phyloP scores from a whole-genome alignment of 2,113 vertebrate species.

The Cheilinus undulatus region DNA sequence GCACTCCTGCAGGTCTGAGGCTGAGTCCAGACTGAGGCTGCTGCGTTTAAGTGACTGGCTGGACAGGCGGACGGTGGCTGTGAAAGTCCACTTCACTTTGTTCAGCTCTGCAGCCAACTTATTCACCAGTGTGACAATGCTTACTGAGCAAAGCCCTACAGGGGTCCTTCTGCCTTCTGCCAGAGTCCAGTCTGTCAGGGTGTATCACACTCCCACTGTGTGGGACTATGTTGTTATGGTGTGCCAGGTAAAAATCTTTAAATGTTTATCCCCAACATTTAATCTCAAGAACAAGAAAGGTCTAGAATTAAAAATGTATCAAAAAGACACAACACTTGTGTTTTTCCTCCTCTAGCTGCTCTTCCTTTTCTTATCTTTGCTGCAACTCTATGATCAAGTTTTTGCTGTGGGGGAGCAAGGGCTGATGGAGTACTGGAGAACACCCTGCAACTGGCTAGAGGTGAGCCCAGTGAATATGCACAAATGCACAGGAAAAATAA shows the following conservation, averaged over 20 bases:
- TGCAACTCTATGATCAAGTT: constrained; percentile 77
- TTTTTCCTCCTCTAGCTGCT: constrained; percentile 73
- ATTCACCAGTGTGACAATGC: constrained; percentile 79
- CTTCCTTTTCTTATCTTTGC: constrained; percentile 79
- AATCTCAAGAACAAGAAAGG: not conserved
- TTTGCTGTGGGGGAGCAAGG: constrained; percentile 67
- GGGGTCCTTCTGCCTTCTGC: constrained; percentile 64
- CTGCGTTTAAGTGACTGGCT: constrained; percentile 75
- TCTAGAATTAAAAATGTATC: not conserved
- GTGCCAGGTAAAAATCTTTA: constrained; percentile 79
- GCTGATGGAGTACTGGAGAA: constrained; percentile 69
- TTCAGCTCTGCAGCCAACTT: constrained; percentile 78
- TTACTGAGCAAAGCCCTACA: constrained; percentile 28
- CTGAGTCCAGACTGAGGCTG: constrained; percentile 54
- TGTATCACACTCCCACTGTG: constrained; percentile 52
- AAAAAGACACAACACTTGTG: not conserved
- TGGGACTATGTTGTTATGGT: constrained; percentile 62
- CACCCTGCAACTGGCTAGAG: constrained; percentile 81
- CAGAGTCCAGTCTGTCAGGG: constrained; percentile 71
- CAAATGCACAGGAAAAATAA: not conserved
- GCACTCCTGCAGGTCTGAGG: constrained; percentile 77
- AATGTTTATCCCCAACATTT: too few species aligned
- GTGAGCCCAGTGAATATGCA: constrained; percentile 66
- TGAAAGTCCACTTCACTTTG: constrained; percentile 79
- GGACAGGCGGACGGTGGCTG: constrained; percentile 39